Percentiles rank a stretch among this genome's conserved stretches.
phyloP scores from a whole-genome alignment of 1,140 invertebrate species.

The Euwallacea similis region DNA sequence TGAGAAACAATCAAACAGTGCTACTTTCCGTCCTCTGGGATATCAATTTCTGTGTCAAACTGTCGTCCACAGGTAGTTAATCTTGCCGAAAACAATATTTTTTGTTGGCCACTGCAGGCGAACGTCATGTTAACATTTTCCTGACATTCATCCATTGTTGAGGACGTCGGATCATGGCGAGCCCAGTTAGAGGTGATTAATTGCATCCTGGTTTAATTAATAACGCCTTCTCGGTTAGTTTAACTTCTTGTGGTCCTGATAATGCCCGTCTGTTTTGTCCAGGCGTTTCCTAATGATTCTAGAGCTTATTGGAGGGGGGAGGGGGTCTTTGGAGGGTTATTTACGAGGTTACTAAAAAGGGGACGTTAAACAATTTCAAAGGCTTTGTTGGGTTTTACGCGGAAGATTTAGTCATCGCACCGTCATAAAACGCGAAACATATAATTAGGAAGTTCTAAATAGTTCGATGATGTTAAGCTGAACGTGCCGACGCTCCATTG shows the following conservation, averaged over 20 bases:
- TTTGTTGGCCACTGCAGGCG: constrained; percentile 1
- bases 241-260: neutral
- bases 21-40: neutral
- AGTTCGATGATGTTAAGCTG: neutral
- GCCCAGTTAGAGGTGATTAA: constrained; percentile 4
- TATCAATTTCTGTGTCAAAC: neutral
- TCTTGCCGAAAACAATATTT: constrained; percentile 12
- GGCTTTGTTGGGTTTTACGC: no score
- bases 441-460: no score
- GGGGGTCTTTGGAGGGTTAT: no score
- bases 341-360: no score
- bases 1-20: neutral
- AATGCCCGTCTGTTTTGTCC: neutral
- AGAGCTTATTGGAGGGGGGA: no score
- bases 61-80: neutral
- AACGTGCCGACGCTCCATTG: neutral
- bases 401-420: no score
- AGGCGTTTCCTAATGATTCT: no score
- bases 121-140: constrained; percentile 9
- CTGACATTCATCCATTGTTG: constrained; percentile 7
- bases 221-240: constrained; percentile 6
- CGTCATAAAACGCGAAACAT: no score
- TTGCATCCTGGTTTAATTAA: constrained; percentile 7
- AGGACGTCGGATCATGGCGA: neutral
- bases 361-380: no score